Base-by-base conservation (phyloP, 2,113 vertebrate genomes). In the Abramis brama region DNA sequence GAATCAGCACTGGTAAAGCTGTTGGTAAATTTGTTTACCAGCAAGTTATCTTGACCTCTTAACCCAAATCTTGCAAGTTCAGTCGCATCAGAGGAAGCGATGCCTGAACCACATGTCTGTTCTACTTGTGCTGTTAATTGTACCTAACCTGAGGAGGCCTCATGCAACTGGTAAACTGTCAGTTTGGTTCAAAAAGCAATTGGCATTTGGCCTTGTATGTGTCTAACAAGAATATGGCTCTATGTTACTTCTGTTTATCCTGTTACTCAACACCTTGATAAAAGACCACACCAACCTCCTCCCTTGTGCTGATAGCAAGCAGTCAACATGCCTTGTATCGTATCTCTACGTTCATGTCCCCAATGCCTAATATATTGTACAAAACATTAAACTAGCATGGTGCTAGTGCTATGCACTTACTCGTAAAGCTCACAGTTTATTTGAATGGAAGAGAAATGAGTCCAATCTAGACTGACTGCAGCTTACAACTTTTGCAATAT, bases 21-120 rank as follows among this genome's bases (percentile, higher is more conserved):
- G 75, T 17, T 55, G 17, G 50, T 55, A 77, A 77, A 33, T 50
- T 21, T 50, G n/a, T 77, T 77, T 55, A 77, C 39, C 68, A 11
- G 17, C 9, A n/a, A 70, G 39, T n/a, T 2, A 71, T 55, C 75
- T 23, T 77, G 25, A 33, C 4, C 75, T 77, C 75, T 77, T 77
- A 21, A 55, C 74, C 74, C 15, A 47, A 15, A 75, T 47, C 43
- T 75, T 75, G 71, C 71, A 17, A 47, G 23, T 13, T 75, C n/a
- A 47, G n/a, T 13, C 0, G 6, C 6, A 50, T 25, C 23, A 17
- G 43, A 50, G 6, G n/a, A 77, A 77, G 8, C 12, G 13, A 55
- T 2, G 4, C 9, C 19, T 27, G 55, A 52, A 77, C 6, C 27
- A 55, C 60, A 64, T 64, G 60, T 27, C 25, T 70, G 66, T 70